Conservation (phyloP, 2,797 vertebrate species). For the Oreonectes daqikongensis region DNA sequence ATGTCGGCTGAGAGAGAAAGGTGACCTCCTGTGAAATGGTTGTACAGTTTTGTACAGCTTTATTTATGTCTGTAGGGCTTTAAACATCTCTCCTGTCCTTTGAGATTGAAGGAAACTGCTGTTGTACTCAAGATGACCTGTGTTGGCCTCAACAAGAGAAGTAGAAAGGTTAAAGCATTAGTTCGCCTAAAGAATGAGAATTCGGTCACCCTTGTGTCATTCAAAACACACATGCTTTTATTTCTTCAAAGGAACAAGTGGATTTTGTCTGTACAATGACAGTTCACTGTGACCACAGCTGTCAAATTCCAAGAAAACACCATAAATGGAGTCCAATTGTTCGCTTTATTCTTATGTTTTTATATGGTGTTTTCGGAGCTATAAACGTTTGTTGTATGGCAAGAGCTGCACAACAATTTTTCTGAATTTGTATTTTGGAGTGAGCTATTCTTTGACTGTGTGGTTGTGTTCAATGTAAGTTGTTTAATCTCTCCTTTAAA, state of each 20-base stretch:
- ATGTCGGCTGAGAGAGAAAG: neutral
- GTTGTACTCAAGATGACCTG: conserved; percentile 37
- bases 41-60: conserved; percentile 11
- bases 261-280: neutral
- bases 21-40: conserved; percentile 22
- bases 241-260: no score
- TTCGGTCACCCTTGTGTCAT: neutral
- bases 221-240: neutral
- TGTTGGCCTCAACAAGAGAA: conserved; percentile 5
- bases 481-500: neutral
- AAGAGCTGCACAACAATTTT: neutral
- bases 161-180: neutral
- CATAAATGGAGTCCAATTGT: neutral
- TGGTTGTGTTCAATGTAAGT: neutral
- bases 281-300: neutral
- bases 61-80: conserved; percentile 30
- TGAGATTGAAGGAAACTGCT: conserved; percentile 19
- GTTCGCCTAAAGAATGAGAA: neutral
- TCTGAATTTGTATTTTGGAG: no score
- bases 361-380: no score
- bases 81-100: conserved; percentile 23
- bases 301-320: neutral
- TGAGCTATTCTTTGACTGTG: neutral
- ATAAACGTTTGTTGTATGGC: neutral
- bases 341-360: neutral